A percentile compares a stretch with the other conserved stretches of the same genome.
These are phyloP conservation scores for Tyrophagus putrescentiae DNA, from an alignment of 1,140 invertebrate genomes.

Conservation along the genomic window DNA sequence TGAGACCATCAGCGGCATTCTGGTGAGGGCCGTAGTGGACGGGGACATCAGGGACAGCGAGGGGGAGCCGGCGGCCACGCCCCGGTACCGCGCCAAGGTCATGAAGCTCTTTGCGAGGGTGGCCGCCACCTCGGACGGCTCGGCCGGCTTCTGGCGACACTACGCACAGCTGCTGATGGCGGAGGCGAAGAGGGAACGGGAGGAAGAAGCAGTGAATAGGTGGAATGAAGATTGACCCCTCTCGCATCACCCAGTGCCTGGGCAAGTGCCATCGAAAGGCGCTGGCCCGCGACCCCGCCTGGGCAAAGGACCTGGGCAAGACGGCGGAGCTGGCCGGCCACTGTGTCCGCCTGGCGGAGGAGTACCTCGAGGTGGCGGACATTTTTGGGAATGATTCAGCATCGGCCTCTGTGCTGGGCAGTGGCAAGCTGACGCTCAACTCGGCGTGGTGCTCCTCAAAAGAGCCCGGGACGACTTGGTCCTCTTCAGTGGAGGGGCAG, in stretches of 20 bases:
- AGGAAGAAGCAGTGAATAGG: too few relatives aligned
- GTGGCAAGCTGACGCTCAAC: slow-evolving; percentile 18
- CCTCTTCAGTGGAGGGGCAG: not conserved
- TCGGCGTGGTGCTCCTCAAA: not conserved
- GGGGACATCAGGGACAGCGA: slow-evolving; percentile 43
- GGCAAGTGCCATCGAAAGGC: slow-evolving; percentile 39
- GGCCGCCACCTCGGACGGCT: slow-evolving; percentile 46
- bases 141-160: slow-evolving; percentile 57
- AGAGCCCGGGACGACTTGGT: not conserved
- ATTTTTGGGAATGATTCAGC: too few relatives aligned
- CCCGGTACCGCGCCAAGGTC: slow-evolving; percentile 42
- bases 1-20: slow-evolving; percentile 52
- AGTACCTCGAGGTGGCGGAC: slow-evolving; percentile 26
- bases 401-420: too few relatives aligned
- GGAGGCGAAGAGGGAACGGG: slow-evolving; percentile 31
- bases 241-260: slow-evolving; percentile 41
- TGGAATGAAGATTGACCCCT: too few relatives aligned
- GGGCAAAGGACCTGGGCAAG: slow-evolving; percentile 39
- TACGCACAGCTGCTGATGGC: slow-evolving; percentile 47
- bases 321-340: slow-evolving; percentile 30
- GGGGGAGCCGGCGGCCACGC: slow-evolving; percentile 37
- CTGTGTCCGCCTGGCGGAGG: slow-evolving; percentile 30
- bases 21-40: slow-evolving; percentile 53
- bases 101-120: slow-evolving; percentile 65
- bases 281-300: slow-evolving; percentile 38